A percentile compares a stretch with the other conserved stretches of the same genome.
Conservation (phyloP, 1,140 invertebrate species). For the Scaptomyza montana region DNA sequence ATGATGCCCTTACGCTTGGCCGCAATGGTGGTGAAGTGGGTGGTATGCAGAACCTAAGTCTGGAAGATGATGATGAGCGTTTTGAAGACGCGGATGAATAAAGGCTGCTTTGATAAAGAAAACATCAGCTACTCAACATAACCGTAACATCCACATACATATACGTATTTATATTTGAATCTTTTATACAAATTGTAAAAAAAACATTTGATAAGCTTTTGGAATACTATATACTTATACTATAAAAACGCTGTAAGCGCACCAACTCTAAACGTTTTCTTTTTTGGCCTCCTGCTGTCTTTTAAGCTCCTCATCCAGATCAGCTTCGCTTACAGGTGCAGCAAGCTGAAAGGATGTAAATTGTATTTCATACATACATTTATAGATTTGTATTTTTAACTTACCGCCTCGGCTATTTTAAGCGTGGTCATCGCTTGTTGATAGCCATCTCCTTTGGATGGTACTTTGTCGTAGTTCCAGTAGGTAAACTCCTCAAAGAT, state of each 20-base stretch:
- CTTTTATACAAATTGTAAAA: conserved; percentile 67
- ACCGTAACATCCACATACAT: conserved; percentile 41
- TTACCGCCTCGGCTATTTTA: conserved; percentile 88
- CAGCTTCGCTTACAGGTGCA: conserved; percentile 33
- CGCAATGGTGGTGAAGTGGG: conserved; percentile 59
- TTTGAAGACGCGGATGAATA: conserved; percentile 82
- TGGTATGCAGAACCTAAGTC: conserved; percentile 71
- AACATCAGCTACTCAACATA: conserved; percentile 36
- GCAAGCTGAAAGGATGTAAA: conserved; percentile 40
- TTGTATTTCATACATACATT: neutral
- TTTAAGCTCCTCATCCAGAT: conserved; percentile 54
- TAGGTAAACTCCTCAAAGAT: conserved; percentile 88
- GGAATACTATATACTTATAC: conserved; percentile 63
- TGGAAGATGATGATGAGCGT: conserved; percentile 75
- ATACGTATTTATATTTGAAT: conserved; percentile 58
- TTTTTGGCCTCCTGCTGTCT: conserved; percentile 44
- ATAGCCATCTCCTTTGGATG: conserved; percentile 87
- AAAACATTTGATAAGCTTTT: conserved; percentile 72
- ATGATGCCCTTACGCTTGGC: conserved; percentile 60
- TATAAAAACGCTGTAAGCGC: conserved; percentile 68
- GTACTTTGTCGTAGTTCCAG: conserved; percentile 91
- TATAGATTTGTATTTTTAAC: neutral
- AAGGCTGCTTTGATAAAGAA: conserved; percentile 26
- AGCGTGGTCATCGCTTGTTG: conserved; percentile 88
- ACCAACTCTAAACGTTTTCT: conserved; percentile 39